Base-by-base conservation (phyloP, 2,888 invertebrate genomes). In the Opisthograptis luteolata region DNA sequence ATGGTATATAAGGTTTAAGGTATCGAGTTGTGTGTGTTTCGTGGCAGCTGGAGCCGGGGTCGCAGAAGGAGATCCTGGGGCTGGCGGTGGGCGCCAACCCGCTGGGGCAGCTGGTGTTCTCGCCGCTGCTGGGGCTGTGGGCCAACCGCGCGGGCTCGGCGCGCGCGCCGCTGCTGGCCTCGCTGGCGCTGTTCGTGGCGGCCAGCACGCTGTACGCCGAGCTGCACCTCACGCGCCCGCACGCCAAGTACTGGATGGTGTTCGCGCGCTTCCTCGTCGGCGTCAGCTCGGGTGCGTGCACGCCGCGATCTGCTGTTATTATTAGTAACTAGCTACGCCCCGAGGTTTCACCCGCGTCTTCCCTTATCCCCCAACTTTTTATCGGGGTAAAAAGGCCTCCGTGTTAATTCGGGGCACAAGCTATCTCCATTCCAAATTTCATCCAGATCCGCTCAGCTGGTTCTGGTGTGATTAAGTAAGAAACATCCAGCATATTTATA, bases 51-150 rank as follows among this genome's bases (percentile, higher is more conserved):
- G 96, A 96, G 83, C 94, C 94, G 42, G 92, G 92, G 17, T 94
- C 96, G 3, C 94, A 94, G 59, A 96, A 96, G 79, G 96, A 95
- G 83, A 94, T 95, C 71, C 94, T 96, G 92, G 96, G 97, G 3
- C 92, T 94, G 65, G 94, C 96, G 37, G 96, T 97, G 39, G 97
- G 96, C 22, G 96, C 96, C 15, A 96, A 96, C 89, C 97, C 97
- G 8, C 91, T 97, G 53, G 97, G 95, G 0, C 97, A 97, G 91
- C 94, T 97, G 93, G 73, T 96, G 50, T 96, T 96, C 78, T 96
- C 96, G 12, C 97, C 97, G 1, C 79, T 96, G 58, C 92, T 96
- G 59, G 97, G 97, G 28, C 94, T 94, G 93, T 96, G 96, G 96
- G 94, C 95, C 39, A 96, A 96, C 80, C 94, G 92, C 73, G 83